Conservation (phyloP, 2,888 invertebrate species). For the Eupithecia tripunctaria region DNA sequence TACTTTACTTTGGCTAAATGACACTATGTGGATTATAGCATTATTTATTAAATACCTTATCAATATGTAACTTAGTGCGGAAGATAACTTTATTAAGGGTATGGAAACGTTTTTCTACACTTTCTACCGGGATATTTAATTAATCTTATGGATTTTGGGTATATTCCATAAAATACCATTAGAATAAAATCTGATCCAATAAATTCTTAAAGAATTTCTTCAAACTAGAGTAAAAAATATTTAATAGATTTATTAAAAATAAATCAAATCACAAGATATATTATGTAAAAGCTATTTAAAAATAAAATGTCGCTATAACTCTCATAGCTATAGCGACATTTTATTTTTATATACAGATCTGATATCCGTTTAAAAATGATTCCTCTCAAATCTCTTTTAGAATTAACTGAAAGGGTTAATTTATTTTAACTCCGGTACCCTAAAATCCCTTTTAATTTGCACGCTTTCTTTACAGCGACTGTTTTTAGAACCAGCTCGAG, state of each 20-base stretch:
- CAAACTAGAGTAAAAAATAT: no score
- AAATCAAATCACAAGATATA: no score
- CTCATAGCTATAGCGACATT: no score
- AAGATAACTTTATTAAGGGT: no score
- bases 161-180: no score
- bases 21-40: no score
- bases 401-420: constrained; percentile 10
- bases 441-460: constrained; percentile 36
- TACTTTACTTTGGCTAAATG: no score
- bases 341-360: no score
- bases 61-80: not conserved
- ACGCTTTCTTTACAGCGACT: constrained; percentile 28
- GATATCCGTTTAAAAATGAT: not conserved
- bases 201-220: not conserved
- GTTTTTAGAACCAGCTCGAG: constrained; percentile 54
- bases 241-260: no score
- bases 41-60: not conserved
- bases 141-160: no score
- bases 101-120: not conserved
- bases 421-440: constrained; percentile 7
- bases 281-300: no score
- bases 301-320: not conserved
- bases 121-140: no score
- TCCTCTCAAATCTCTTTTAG: not conserved
- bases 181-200: not conserved